Base-by-base conservation (phyloP, 2,888 invertebrate species). In the Hemaris fuciformis region DNA sequence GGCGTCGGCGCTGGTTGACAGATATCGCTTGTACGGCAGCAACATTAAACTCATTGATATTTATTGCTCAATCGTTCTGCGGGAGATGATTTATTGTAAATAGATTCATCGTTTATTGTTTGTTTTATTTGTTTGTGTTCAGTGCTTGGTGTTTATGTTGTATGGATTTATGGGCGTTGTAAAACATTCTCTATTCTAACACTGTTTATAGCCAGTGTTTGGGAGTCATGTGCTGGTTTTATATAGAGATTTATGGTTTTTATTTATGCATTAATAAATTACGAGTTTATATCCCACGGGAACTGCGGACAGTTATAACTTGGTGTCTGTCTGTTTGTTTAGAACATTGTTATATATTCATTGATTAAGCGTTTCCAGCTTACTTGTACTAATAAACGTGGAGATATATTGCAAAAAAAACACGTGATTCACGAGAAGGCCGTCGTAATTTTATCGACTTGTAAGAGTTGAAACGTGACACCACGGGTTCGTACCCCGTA, bases 11-110 rank as follows among this genome's bases (percentile, higher is more conserved):
- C 66, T 74, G 78, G 79, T 81, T 87, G 90, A 91, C 91, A 91
- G 88, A 88, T 89, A 89, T 88, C 87, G 91, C 88, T 80, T 89
- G 89, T 89, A 81, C 81, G 85, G 84, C 84, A 85, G 84, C 85
- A 88, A 89, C 90, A 89, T 91, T 91, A 89, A 88, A 88, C 83
- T 90, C 88, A 91, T 91, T 91, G 90, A 89, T 89, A 91, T 91
- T 91, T 91, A 91, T 91, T 89, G 80, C 91, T 91, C 91, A 91
- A 91, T 91, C 89, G 87, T 77, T 78, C 76, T 78, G 79, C 75
- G 81, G 77, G 71, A 77, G 71, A 75, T 88, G 91, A 90, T 90
- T 90, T 91, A 90, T 89, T 76, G 83, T 72, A 84, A 85, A 87
- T 88, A 87, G 87, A 90, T 88, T 87, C 80, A 79, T 72, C 75